Conservation (phyloP, 1,140 invertebrate species). For the Zaprionus ornatus region DNA sequence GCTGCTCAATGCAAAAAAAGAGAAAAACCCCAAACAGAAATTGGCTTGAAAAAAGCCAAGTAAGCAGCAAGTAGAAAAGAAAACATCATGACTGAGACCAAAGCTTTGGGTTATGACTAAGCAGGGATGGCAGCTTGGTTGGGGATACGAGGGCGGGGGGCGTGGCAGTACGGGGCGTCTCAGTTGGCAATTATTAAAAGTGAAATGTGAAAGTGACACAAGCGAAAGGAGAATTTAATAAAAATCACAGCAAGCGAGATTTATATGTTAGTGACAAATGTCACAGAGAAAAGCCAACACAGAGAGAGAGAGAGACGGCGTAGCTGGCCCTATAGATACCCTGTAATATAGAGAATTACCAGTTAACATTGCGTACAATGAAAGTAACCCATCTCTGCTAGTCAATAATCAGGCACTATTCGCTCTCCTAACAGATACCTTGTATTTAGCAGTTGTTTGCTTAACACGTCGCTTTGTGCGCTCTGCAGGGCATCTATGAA, state of each 20-base stretch:
- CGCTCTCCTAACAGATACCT: too few species aligned
- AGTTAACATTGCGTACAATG: too few species aligned
- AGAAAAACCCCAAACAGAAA: background rate
- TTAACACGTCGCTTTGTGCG: too few species aligned
- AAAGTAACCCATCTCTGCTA: too few species aligned
- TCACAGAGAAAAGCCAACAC: background rate
- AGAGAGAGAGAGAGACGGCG: background rate
- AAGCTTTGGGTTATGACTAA: slow-evolving; percentile 9
- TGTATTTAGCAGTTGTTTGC: too few species aligned
- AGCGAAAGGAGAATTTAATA: background rate
- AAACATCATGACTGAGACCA: background rate
- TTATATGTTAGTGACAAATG: background rate
- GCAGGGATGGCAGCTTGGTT: too few species aligned
- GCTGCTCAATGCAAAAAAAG: slow-evolving; percentile 7
- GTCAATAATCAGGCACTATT: too few species aligned
- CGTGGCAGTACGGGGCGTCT: slow-evolving; percentile 4
- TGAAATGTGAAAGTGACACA: slow-evolving; percentile 35
- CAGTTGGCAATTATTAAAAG: slow-evolving; percentile 19
- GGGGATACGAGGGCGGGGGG: too few species aligned
- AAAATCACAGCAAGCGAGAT: slow-evolving; percentile 2
- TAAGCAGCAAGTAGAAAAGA: background rate
- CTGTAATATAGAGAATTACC: background rate
- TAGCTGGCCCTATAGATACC: background rate
- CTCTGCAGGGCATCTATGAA: background rate
- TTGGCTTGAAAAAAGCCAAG: slow-evolving; percentile 2